A percentile compares a stretch with the other conserved stretches of the same genome.
Evolutionary conservation across 2,888 invertebrate genomes (phyloP).

Genomic region (Odontocerum albicorne): DNA sequence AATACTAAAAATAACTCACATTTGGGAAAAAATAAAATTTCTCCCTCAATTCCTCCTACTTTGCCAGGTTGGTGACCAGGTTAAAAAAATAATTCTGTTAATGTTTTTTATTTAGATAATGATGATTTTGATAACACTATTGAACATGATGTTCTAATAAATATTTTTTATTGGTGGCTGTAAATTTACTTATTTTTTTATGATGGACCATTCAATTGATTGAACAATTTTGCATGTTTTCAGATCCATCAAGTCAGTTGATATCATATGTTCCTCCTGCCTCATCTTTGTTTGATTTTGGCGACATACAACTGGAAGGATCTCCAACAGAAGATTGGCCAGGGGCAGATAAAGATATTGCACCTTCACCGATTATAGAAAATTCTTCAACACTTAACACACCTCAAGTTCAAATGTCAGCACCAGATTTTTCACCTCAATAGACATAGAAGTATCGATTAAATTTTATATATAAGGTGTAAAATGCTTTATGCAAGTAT

Average conservation of each 20-base stretch:
- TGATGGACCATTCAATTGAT: too few species aligned
- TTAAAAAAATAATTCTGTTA: too few species aligned
- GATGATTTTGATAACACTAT: background rate
- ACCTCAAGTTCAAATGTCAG: constrained; percentile 46
- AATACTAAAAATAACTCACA: too few species aligned
- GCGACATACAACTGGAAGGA: constrained; percentile 51
- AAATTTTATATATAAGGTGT: too few species aligned
- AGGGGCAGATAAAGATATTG: background rate
- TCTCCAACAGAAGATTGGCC: constrained; percentile 44
- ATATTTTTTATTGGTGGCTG: background rate
- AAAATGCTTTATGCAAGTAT: too few species aligned
- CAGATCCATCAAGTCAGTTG: constrained; percentile 56
- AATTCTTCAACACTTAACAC: constrained; percentile 47
- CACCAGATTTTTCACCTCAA: constrained; percentile 40
- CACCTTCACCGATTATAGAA: constrained; percentile 30
- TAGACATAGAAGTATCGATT: too few species aligned
- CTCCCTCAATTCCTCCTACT: too few species aligned
- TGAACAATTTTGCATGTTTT: constrained; percentile 34
- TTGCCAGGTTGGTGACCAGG: too few species aligned
- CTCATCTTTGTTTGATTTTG: constrained; percentile 57
- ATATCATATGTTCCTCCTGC: constrained; percentile 49
- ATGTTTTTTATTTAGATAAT: too few species aligned
- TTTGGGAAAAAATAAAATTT: too few species aligned
- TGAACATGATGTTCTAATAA: background rate
- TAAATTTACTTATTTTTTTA: too few species aligned